Evolutionary conservation across 1,140 invertebrate genomes (phyloP).

Genomic region (Brachionus koreanus): DNA sequence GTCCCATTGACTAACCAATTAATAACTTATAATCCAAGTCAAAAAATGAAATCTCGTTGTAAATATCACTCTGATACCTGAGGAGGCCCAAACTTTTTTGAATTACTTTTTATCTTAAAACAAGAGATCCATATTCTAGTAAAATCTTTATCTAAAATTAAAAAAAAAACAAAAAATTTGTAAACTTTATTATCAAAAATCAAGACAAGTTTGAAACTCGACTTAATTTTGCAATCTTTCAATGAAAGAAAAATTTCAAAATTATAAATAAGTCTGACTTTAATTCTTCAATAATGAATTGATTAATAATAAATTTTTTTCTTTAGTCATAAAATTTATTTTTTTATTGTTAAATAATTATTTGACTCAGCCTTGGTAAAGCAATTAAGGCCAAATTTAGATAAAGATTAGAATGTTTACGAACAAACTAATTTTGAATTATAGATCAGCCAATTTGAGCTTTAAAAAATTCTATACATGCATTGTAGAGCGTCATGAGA

Average conservation of each 20-base stretch:
- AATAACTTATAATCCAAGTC: too few species aligned
- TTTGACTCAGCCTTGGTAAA: neutral
- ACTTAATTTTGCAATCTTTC: neutral
- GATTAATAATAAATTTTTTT: neutral
- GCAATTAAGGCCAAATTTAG: neutral
- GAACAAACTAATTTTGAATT: neutral
- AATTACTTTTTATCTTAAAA: too few species aligned
- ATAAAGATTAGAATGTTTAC: neutral
- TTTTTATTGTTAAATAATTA: neutral
- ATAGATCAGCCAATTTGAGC: neutral
- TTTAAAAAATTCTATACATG: slow-evolving; percentile 14
- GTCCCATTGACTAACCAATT: too few species aligned
- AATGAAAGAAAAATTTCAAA: neutral
- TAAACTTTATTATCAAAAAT: neutral
- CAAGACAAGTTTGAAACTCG: neutral
- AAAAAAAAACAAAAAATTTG: neutral
- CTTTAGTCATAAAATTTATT: neutral
- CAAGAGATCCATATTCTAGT: too few species aligned
- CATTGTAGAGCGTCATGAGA: slow-evolving; percentile 31
- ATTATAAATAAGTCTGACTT: neutral
- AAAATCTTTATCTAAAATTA: neutral
- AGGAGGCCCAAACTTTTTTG: too few species aligned
- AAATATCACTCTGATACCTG: too few species aligned
- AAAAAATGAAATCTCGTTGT: too few species aligned
- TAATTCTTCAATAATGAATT: neutral